A percentile compares a stretch with the other conserved stretches of the same genome.
Conservation (phyloP, 2,888 invertebrate species). For the Leptinotarsa peninsularis region DNA sequence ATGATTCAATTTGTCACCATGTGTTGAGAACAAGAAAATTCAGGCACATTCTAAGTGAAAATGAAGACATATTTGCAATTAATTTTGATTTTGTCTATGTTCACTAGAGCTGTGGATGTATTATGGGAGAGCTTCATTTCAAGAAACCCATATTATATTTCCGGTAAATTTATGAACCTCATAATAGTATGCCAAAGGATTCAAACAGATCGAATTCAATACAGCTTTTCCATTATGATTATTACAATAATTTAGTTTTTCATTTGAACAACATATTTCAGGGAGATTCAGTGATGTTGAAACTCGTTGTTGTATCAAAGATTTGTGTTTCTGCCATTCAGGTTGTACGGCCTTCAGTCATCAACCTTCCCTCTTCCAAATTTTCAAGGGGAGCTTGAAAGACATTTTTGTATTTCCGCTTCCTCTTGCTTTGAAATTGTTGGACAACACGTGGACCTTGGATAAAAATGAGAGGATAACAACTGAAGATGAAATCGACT, state of each 20-base stretch:
- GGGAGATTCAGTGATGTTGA: constrained; percentile 93
- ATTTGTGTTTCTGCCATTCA: constrained; percentile 97
- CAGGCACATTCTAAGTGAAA: too few species aligned
- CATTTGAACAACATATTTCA: constrained; percentile 61
- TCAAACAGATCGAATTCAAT: too few species aligned
- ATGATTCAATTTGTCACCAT: too few species aligned
- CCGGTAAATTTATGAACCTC: constrained; percentile 72
- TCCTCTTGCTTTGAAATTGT: constrained; percentile 84
- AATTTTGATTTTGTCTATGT: too few species aligned
- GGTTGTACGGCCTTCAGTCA: constrained; percentile 96
- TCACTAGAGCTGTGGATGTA: constrained; percentile 97
- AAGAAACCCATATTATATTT: constrained; percentile 89
- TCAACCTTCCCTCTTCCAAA: constrained; percentile 93
- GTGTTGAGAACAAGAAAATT: too few species aligned
- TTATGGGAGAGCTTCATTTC: constrained; percentile 95
- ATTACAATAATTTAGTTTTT: too few species aligned
- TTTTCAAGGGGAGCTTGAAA: constrained; percentile 85
- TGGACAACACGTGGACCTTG: constrained; percentile 95
- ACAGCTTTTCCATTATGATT: too few species aligned
- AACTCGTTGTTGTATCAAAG: constrained; percentile 92
- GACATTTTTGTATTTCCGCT: constrained; percentile 97
- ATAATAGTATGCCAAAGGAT: too few species aligned
- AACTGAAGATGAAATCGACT: constrained; percentile 92
- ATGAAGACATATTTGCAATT: too few species aligned
- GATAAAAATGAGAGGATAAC: constrained; percentile 95